Percentiles rank a stretch among this genome's conserved stretches.
Evolutionary conservation across 2,797 vertebrate species (phyloP).

Genomic region (Falco biarmicus): DNA sequence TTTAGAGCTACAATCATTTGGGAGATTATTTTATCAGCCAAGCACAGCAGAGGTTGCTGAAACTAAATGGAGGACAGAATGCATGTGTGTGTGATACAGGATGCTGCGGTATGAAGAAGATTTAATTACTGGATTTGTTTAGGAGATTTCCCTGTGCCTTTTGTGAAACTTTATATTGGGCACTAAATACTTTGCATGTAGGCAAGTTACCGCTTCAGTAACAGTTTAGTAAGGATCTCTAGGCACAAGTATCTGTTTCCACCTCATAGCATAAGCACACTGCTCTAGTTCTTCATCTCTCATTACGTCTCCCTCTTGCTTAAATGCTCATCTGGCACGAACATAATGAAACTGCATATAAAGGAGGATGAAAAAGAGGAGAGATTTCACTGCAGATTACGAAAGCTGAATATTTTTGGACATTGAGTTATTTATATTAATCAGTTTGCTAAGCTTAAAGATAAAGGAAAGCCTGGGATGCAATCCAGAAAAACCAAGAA

Average conservation of each 20-base stretch:
- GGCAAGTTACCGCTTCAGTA: conserved; percentile 24
- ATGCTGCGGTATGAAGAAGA: conserved; percentile 12
- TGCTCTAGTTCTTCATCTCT: conserved; percentile 14
- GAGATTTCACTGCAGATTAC: conserved; percentile 58
- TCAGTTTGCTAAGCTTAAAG: conserved; percentile 33
- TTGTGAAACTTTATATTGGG: conserved; percentile 28
- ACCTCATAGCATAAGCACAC: neutral
- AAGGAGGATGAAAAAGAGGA: neutral
- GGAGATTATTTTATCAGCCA: conserved; percentile 31
- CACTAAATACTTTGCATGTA: neutral
- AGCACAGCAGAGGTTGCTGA: conserved; percentile 10
- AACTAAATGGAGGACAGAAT: conserved; percentile 34
- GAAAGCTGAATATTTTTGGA: conserved; percentile 40
- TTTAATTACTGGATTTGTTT: conserved; percentile 55
- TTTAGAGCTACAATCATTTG: conserved; percentile 10
- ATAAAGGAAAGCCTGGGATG: conserved; percentile 38
- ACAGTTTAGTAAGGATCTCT: conserved; percentile 11
- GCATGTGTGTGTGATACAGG: neutral
- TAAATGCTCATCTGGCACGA: conserved; percentile 34
- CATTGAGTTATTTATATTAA: conserved; percentile 26
- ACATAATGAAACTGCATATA: conserved; percentile 11
- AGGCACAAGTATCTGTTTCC: conserved; percentile 25
- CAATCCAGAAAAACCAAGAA: conserved; percentile 30
- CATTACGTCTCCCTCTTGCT: neutral
- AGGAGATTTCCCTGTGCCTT: conserved; percentile 29